Evolutionary conservation across 2,888 invertebrate species (phyloP).

Genomic region (Pheosia gnoma): DNA sequence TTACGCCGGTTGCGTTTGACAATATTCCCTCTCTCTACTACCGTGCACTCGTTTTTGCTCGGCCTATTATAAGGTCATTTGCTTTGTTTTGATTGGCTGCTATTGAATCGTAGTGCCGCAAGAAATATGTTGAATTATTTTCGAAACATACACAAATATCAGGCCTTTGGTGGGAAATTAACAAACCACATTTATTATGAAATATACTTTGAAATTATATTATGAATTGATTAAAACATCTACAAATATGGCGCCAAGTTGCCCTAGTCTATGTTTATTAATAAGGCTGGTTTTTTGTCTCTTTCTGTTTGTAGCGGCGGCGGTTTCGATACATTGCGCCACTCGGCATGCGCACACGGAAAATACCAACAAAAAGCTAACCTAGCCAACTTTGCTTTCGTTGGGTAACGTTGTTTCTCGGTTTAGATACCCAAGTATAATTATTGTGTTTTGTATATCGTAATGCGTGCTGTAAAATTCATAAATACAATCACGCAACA

Average conservation of each 20-base stretch:
- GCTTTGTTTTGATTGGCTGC: conserved; percentile 1
- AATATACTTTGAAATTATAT: too few species aligned
- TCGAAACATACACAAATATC: background rate
- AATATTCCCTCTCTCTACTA: conserved; percentile 2
- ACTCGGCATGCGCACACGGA: conserved; percentile 13
- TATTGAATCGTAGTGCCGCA: background rate
- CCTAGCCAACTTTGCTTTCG: conserved; percentile 9
- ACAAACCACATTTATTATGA: too few species aligned
- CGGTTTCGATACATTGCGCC: conserved; percentile 20
- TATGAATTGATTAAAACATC: too few species aligned
- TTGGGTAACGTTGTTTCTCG: conserved; percentile 36
- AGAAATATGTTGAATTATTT: background rate
- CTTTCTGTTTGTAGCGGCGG: background rate
- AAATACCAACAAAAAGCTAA: conserved; percentile 31
- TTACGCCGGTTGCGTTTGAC: conserved; percentile 11
- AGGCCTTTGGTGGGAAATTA: too few species aligned
- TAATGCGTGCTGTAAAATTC: background rate
- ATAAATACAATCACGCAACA: background rate
- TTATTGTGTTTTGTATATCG: background rate
- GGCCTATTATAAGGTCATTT: conserved; percentile 6
- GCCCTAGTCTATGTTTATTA: too few species aligned
- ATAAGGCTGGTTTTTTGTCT: too few species aligned
- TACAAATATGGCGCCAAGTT: too few species aligned
- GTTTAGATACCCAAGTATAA: conserved; percentile 4
- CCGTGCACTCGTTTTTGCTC: background rate